Evolutionary conservation across 1,140 invertebrate species (phyloP), one percentile per base, ranked within the genome.

Genomic region (Magallana ariakensis): DNA sequence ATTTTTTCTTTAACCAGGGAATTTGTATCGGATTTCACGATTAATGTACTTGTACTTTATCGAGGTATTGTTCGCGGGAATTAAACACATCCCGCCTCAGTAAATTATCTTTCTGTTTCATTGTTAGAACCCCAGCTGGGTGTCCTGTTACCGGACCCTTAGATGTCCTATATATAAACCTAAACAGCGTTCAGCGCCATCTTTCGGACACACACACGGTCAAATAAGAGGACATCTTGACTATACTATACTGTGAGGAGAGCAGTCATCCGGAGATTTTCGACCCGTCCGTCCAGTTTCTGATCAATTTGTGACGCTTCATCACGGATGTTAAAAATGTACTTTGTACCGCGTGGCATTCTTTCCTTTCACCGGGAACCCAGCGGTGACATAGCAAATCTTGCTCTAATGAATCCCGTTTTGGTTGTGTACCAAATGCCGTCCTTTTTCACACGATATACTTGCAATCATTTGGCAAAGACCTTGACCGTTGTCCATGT

Each of bases 271-370:
- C 19, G 66, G 22, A 70, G 13, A 8, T 26, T 70, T 70, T 70
- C 22, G 11, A 70, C 66, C 22, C 8, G 66, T 70, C 33, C 66
- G 22, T 70, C 66, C n/a, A 26, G 66, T 70, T 26, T 22, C 66
- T 26, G 66, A 19, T 70, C 19, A 70, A 70, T 70, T 70, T 70
- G 66, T 70, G 11, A 70, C 66, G 19, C 66, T 70, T 22, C 66
- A 70, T 70, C 66, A 26, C 19, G 26, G 9, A n/a, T n/a, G n/a
- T 70, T 11, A 26, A 70, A 70, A 70, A 70, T 70, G 66, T 19
- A 70, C 66, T 26, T 8, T 10, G 8, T 70, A 26, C 66, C 26
- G 11, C 13, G 11, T 26, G 33, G 58, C 19, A 70, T 70, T 70
- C 66, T 10, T 70, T 70, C n/a, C 58, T 1, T 26, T 70, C 66